Evolutionary conservation across 2,113 vertebrate genomes (phyloP).

Genomic region (Shinisaurus crocodilurus): DNA sequence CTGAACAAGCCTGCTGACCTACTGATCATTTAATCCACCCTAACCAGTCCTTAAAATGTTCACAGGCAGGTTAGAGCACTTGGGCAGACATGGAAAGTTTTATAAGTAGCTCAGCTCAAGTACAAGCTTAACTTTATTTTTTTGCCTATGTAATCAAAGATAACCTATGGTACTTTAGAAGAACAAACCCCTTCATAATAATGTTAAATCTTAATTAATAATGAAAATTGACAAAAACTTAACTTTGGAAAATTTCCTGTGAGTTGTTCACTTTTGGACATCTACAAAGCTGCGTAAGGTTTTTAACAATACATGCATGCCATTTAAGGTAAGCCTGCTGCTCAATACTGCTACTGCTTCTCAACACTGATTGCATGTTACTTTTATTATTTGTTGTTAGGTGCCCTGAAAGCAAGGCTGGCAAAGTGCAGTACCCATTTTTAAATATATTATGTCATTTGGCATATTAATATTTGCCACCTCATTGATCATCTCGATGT

Average conservation of each 20-base stretch:
- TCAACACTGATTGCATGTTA: not conserved
- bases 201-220: not conserved
- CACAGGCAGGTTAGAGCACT: conserved; percentile 57
- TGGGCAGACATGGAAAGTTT: conserved; percentile 23
- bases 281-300: not conserved
- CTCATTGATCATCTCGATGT: not conserved
- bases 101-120: conserved; percentile 25
- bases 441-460: not conserved
- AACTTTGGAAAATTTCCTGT: not conserved
- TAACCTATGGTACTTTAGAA: conserved; percentile 32
- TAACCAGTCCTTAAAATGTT: conserved; percentile 23
- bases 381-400: not conserved
- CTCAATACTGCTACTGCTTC: not conserved
- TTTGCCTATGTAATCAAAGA: conserved; percentile 29
- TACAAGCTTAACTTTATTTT: conserved; percentile 38
- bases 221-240: not conserved
- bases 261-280: conserved; percentile 1
- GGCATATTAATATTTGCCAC: not conserved
- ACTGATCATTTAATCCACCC: conserved; percentile 47
- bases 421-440: not conserved
- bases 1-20: conserved; percentile 43
- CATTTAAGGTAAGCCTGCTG: not conserved
- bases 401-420: not conserved
- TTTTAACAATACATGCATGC: not conserved
- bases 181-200: not conserved